phyloP scores from a whole-genome alignment of 1,140 invertebrate genomes.

The Marisa cornuarietis region DNA sequence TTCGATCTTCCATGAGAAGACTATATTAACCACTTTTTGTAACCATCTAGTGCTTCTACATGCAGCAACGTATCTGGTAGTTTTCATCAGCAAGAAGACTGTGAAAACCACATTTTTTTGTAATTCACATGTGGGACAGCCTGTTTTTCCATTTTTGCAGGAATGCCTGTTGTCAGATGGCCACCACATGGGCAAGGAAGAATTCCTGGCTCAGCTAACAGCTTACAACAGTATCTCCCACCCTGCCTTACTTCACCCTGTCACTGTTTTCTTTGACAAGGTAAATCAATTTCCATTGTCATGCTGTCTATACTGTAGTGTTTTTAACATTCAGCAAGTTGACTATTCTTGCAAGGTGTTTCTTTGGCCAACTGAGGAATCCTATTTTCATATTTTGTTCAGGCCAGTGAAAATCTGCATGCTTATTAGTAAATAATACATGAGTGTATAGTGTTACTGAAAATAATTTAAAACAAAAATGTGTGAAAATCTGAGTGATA shows the following conservation, averaged over 20 bases:
- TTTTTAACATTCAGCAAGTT: not conserved
- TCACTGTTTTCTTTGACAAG: slow-evolving; percentile 48
- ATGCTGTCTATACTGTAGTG: not conserved
- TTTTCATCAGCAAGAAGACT: not conserved
- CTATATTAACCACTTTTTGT: not conserved
- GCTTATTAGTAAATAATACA: too few species aligned
- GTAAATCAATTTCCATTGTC: slow-evolving; percentile 18
- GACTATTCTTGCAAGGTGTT: not conserved
- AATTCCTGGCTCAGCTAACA: slow-evolving; percentile 37
- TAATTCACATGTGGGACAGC: too few species aligned
- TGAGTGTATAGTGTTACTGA: too few species aligned
- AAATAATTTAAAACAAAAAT: too few species aligned
- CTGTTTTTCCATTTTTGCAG: slow-evolving; percentile 21
- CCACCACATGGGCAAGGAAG: slow-evolving; percentile 39
- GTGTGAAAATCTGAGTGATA: too few species aligned
- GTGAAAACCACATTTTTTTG: too few species aligned
- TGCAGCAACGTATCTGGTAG: not conserved
- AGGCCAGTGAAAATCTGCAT: too few species aligned
- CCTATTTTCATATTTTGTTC: too few species aligned
- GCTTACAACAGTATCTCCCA: slow-evolving; percentile 33
- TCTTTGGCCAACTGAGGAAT: not conserved
- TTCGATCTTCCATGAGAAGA: not conserved
- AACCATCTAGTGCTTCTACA: too few species aligned
- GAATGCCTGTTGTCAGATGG: slow-evolving; percentile 42
- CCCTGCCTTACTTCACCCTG: slow-evolving; percentile 29